Evolutionary conservation across 2,113 vertebrate species (phyloP).

Genomic region (Sardina pilchardus): DNA sequence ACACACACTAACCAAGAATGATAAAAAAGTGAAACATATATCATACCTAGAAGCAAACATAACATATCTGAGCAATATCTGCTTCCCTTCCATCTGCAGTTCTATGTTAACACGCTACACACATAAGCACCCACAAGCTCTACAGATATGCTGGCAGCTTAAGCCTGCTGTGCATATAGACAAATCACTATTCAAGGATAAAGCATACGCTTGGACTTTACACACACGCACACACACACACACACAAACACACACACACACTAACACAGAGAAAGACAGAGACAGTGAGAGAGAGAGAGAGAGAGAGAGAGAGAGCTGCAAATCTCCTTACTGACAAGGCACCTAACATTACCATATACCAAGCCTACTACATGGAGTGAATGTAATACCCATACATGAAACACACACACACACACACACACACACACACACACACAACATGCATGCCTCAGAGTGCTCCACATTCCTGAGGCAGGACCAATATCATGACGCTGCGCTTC

Average conservation of each 20-base stretch:
- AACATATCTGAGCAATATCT: background rate
- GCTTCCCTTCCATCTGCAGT: background rate
- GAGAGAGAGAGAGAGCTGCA: background rate
- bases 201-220: constrained; percentile 5
- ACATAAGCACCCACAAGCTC: background rate
- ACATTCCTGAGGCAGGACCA: background rate
- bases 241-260: background rate
- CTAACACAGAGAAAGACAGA: too few relatives aligned
- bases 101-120: background rate
- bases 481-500: background rate
- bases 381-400: background rate
- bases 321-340: constrained; percentile 5
- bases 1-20: too few relatives aligned
- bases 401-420: background rate
- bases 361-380: background rate
- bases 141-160: background rate
- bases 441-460: background rate
- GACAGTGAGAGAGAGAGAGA: too few relatives aligned
- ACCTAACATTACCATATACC: background rate
- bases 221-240: background rate
- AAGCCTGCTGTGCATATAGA: background rate
- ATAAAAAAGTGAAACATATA: too few relatives aligned
- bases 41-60: background rate
- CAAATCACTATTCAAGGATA: constrained; percentile 8
- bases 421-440: background rate